These are phyloP conservation scores for Menidia beryllina DNA, from an alignment of 2,113 vertebrate species.

Conservation along the genomic window DNA sequence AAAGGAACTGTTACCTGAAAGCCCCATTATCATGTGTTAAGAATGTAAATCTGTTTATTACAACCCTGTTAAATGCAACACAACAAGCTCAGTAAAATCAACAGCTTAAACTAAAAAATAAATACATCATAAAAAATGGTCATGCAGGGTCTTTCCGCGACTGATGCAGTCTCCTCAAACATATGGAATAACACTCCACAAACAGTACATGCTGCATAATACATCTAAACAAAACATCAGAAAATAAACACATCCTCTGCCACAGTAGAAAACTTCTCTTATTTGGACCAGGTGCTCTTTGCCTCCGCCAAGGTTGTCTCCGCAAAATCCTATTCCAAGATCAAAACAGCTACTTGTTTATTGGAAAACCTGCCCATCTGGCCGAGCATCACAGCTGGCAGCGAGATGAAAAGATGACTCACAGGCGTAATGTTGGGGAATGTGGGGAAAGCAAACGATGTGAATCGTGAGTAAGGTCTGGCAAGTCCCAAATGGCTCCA, in stretches of 20 bases:
- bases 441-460: slow-evolving; percentile 59
- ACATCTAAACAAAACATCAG: slow-evolving; percentile 30
- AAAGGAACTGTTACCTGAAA: too few species aligned
- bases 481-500: slow-evolving; percentile 49
- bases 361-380: slow-evolving; percentile 72
- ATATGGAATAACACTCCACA: slow-evolving; percentile 25
- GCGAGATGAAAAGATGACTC: slow-evolving; percentile 70
- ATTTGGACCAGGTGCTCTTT: slow-evolving; percentile 37
- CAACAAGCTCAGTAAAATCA: not conserved
- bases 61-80: too few species aligned
- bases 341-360: slow-evolving; percentile 74
- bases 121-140: slow-evolving; percentile 9
- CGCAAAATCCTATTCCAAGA: slow-evolving; percentile 55
- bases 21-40: too few species aligned
- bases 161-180: slow-evolving; percentile 16
- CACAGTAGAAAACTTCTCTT: slow-evolving; percentile 30
- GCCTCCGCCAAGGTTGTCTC: slow-evolving; percentile 43
- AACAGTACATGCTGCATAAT: slow-evolving; percentile 18
- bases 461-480: slow-evolving; percentile 66
- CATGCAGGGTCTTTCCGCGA: slow-evolving; percentile 14
- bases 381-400: slow-evolving; percentile 64
- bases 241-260: slow-evolving; percentile 24
- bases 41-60: too few species aligned
- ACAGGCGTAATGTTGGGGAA: slow-evolving; percentile 64
- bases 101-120: slow-evolving; percentile 14